Evolutionary conservation across 2,888 invertebrate genomes (phyloP).

Genomic region (Amphipoea lucens): DNA sequence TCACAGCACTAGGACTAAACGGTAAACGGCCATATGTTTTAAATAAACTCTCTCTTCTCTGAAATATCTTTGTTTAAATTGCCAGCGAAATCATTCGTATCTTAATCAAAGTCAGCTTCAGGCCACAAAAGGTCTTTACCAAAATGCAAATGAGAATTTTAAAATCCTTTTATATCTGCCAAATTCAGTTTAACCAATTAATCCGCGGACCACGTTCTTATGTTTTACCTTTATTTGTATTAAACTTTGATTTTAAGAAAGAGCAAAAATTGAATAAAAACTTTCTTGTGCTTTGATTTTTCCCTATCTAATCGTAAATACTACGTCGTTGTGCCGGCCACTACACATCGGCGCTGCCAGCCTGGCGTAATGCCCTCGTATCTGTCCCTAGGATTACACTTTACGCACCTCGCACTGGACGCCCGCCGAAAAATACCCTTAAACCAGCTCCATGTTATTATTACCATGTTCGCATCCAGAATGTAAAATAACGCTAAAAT

Average conservation of each 20-base stretch:
- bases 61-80: conserved; percentile 1
- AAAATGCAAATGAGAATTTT: conserved; percentile 20
- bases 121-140: neutral
- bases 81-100: conserved; percentile 1
- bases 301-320: conserved; percentile 47
- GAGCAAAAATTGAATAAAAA: conserved; percentile 7
- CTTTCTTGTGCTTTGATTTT: conserved; percentile 6
- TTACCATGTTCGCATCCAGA: conserved; percentile 62
- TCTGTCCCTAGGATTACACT: conserved; percentile 73
- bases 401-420: conserved; percentile 72
- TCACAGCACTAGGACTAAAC: conserved; percentile 34
- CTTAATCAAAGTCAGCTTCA: conserved; percentile 30
- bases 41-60: neutral
- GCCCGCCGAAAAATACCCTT: conserved; percentile 62
- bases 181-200: neutral
- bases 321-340: conserved; percentile 16
- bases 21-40: conserved; percentile 23
- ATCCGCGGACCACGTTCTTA: neutral
- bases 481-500: conserved; percentile 60
- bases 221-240: neutral
- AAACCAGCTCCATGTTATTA: conserved; percentile 49
- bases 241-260: conserved; percentile 6
- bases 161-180: neutral
- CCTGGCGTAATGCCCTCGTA: conserved; percentile 69
- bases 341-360: neutral